Evolutionary conservation across 1,140 invertebrate species (phyloP).

Genomic region (Pemphigus obesinymphae): DNA sequence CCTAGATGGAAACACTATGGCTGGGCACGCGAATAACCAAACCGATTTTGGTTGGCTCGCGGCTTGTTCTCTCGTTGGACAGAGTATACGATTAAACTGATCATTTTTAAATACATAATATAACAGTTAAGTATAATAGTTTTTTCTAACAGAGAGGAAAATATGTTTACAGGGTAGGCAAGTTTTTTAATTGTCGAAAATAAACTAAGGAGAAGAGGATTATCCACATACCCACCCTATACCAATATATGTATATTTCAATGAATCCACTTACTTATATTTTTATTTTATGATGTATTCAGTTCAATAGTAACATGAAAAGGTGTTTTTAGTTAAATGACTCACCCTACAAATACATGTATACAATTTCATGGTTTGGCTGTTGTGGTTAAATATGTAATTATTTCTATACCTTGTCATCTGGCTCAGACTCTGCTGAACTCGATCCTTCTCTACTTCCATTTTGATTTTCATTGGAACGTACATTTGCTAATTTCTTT

Average conservation of each 20-base stretch:
- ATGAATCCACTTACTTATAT: slow-evolving; percentile 25
- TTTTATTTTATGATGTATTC: slow-evolving; percentile 19
- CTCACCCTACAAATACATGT: slow-evolving; percentile 39
- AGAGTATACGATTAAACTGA: too few species aligned
- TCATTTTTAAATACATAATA: too few species aligned
- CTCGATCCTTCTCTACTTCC: slow-evolving; percentile 65
- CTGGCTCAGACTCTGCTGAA: slow-evolving; percentile 80
- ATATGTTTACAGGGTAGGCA: too few species aligned
- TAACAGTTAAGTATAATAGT: too few species aligned
- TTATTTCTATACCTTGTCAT: slow-evolving; percentile 73
- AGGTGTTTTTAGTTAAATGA: slow-evolving; percentile 1
- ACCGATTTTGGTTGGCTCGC: too few species aligned
- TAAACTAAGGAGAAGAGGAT: too few species aligned
- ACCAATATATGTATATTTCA: slow-evolving; percentile 1
- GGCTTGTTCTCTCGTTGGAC: too few species aligned
- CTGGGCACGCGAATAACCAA: too few species aligned
- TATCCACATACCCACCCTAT: too few species aligned
- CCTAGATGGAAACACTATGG: too few species aligned
- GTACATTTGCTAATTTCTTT: slow-evolving; percentile 59
- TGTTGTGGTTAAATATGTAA: not conserved
- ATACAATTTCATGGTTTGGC: slow-evolving; percentile 1
- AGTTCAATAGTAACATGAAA: slow-evolving; percentile 32
- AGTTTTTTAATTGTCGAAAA: too few species aligned
- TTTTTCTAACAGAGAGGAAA: too few species aligned
- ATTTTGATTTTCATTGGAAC: slow-evolving; percentile 65